Conservation (phyloP, 2,888 invertebrate species). For the Cynaeus angustus region DNA sequence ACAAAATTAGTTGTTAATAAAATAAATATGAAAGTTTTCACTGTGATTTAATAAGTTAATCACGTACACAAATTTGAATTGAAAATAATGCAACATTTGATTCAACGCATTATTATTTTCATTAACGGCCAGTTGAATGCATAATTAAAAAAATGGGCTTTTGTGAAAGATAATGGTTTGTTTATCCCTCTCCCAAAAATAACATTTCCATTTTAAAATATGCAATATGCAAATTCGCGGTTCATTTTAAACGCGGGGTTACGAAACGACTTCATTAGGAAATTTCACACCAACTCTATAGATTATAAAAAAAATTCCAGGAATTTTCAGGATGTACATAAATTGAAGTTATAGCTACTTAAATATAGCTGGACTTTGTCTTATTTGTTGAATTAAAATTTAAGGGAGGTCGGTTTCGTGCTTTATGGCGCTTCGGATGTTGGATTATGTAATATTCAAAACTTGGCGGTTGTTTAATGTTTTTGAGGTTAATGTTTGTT, state of each 20-base stretch:
- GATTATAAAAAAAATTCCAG: conserved; percentile 3
- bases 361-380: background rate
- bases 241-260: background rate
- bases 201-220: conserved; percentile 13
- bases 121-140: conserved; percentile 15
- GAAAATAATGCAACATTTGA: conserved; percentile 14
- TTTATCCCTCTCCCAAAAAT: conserved; percentile 11
- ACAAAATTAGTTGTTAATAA: background rate
- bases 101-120: conserved; percentile 15
- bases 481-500: background rate
- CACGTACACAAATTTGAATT: conserved; percentile 13
- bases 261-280: background rate
- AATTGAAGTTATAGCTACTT: background rate
- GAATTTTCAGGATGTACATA: too few species aligned
- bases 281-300: conserved; percentile 4
- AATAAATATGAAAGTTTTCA: background rate
- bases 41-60: conserved; percentile 1
- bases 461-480: background rate
- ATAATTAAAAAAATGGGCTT: conserved; percentile 6
- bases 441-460: conserved; percentile 2
- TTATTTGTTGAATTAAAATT: conserved; percentile 8
- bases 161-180: conserved; percentile 13
- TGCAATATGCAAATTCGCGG: conserved; percentile 9
- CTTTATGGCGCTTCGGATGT: background rate
- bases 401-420: background rate